Evolutionary conservation across 1,140 invertebrate genomes (phyloP).

Genomic region (Drosophila lowei): DNA sequence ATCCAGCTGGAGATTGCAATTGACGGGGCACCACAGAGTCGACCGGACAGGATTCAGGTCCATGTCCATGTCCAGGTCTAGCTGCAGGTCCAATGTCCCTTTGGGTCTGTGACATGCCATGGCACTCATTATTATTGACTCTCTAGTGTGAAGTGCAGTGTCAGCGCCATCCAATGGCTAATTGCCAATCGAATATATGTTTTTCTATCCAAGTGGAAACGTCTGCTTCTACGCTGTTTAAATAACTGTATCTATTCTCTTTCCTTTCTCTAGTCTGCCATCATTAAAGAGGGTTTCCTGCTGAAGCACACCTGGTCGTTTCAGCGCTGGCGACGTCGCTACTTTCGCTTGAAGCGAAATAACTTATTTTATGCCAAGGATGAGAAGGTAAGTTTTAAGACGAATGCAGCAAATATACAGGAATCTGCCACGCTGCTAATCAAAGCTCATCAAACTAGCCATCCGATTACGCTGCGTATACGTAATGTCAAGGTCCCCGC

Average conservation of each 20-base stretch:
- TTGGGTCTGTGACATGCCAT: slow-evolving; percentile 16
- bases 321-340: slow-evolving; percentile 92
- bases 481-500: too few relatives aligned
- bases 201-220: slow-evolving; percentile 14
- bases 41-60: neutral
- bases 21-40: slow-evolving; percentile 36
- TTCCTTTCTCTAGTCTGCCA: slow-evolving; percentile 83
- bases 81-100: slow-evolving; percentile 2
- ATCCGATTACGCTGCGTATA: too few relatives aligned
- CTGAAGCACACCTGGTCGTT: slow-evolving; percentile 93
- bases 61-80: neutral
- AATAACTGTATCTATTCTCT: neutral
- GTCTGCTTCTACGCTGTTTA: slow-evolving; percentile 23
- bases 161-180: slow-evolving; percentile 47
- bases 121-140: slow-evolving; percentile 32
- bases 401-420: neutral
- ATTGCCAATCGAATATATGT: slow-evolving; percentile 23
- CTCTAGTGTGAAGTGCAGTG: slow-evolving; percentile 12
- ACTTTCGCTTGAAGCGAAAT: slow-evolving; percentile 91
- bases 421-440: too few relatives aligned
- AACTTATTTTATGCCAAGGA: slow-evolving; percentile 93
- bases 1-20: slow-evolving; percentile 53
- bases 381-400: slow-evolving; percentile 87
- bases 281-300: slow-evolving; percentile 92
- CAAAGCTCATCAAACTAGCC: too few relatives aligned